A percentile compares a stretch with the other conserved stretches of the same genome.
These are phyloP conservation scores for Sebastes paucispinis DNA, from an alignment of 2,797 vertebrate genomes.

Conservation along the genomic window DNA sequence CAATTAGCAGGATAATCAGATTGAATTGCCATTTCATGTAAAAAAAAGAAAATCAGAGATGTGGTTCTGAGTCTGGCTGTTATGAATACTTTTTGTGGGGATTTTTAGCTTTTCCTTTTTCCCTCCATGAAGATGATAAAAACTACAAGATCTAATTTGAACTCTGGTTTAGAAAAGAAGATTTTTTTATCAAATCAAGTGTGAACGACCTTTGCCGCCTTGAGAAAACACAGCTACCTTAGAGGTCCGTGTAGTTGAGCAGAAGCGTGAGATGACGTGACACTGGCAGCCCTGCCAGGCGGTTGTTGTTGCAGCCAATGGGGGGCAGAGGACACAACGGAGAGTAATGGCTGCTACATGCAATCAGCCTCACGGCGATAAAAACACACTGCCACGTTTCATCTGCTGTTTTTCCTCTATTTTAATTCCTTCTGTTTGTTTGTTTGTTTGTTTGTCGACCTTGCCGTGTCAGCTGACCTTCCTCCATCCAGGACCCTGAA, in stretches of 20 bases:
- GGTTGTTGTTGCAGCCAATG: slow-evolving; percentile 72
- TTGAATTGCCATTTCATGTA: slow-evolving; percentile 4
- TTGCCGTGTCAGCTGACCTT: slow-evolving; percentile 83
- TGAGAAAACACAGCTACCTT: slow-evolving; percentile 43
- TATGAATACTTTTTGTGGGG: not conserved
- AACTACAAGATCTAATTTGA: slow-evolving; percentile 33
- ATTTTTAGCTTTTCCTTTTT: not conserved
- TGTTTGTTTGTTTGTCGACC: slow-evolving; percentile 81
- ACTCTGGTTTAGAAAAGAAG: slow-evolving; percentile 11
- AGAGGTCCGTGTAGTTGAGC: slow-evolving; percentile 52
- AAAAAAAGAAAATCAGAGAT: not conserved
- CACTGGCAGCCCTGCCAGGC: slow-evolving; percentile 72
- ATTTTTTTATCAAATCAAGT: slow-evolving; percentile 25
- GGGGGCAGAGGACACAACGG: slow-evolving; percentile 80
- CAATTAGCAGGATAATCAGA: slow-evolving; percentile 26
- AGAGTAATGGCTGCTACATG: slow-evolving; percentile 74
- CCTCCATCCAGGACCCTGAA: slow-evolving; percentile 71
- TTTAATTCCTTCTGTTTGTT: slow-evolving; percentile 79
- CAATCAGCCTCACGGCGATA: slow-evolving; percentile 61
- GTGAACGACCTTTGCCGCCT: slow-evolving; percentile 55
- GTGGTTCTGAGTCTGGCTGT: not conserved
- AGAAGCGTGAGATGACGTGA: slow-evolving; percentile 71
- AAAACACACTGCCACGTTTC: slow-evolving; percentile 66
- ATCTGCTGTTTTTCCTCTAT: slow-evolving; percentile 73
- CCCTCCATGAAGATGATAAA: not conserved